Conservation (phyloP, 2,113 vertebrate species). For the Pseudonaja textilis region DNA sequence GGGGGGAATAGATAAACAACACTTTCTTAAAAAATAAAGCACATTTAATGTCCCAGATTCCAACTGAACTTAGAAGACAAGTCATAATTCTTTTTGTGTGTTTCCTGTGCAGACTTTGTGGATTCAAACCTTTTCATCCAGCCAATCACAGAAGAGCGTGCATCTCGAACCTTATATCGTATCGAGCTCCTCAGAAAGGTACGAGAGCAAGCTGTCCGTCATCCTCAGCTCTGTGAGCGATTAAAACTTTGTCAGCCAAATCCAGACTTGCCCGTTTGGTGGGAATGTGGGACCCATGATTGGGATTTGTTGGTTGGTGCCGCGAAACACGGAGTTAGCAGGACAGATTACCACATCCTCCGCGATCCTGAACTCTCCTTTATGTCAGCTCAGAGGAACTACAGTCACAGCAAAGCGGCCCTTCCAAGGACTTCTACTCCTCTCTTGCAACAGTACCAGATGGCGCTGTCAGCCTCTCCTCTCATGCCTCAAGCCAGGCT, state of each 20-base stretch:
- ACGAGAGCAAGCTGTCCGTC: constrained; percentile 91
- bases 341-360: constrained; percentile 98
- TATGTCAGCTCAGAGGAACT: constrained; percentile 89
- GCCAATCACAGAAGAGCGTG: constrained; percentile 96
- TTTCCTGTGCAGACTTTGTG: constrained; percentile 75
- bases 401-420: constrained; percentile 86
- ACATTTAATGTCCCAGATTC: neutral
- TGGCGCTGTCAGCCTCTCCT: constrained; percentile 76
- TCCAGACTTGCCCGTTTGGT: constrained; percentile 93
- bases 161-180: constrained; percentile 93
- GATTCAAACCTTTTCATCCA: constrained; percentile 92
- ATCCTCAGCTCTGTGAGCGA: constrained; percentile 85
- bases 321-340: constrained; percentile 96
- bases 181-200: constrained; percentile 96
- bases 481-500: constrained; percentile 70
- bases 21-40: neutral
- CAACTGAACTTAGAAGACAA: neutral
- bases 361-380: constrained; percentile 95
- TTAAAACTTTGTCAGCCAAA: constrained; percentile 89
- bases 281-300: constrained; percentile 91
- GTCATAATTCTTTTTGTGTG: neutral
- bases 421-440: constrained; percentile 78
- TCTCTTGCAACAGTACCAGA: constrained; percentile 79
- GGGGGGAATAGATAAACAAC: neutral
- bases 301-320: constrained; percentile 93